Percentiles rank a stretch among this genome's conserved stretches.
phyloP scores from a whole-genome alignment of 2,113 vertebrate genomes.

The Ariopsis seemanni region DNA sequence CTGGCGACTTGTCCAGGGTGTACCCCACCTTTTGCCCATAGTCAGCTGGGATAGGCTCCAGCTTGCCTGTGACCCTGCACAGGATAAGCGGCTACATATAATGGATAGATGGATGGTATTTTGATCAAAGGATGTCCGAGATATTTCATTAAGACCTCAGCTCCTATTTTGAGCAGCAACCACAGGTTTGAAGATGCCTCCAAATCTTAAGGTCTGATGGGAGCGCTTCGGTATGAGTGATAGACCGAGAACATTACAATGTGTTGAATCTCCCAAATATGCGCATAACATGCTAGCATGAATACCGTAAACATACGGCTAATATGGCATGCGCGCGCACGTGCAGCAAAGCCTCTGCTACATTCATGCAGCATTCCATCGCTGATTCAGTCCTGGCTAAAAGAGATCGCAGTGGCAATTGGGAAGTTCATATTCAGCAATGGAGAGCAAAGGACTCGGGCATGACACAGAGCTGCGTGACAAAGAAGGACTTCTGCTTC shows the following conservation, averaged over 20 bases:
- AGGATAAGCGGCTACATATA: too few species aligned
- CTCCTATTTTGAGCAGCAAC: background rate
- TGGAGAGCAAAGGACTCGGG: background rate
- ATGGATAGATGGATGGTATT: too few species aligned
- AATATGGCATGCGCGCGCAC: background rate
- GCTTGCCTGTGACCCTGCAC: too few species aligned
- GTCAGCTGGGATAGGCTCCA: too few species aligned
- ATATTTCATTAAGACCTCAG: too few species aligned
- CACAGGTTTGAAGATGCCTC: background rate
- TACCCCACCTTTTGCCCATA: too few species aligned
- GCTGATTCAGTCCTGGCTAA: background rate
- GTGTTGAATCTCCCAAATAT: background rate
- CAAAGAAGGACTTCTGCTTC: background rate
- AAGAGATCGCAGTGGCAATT: background rate
- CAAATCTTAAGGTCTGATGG: background rate
- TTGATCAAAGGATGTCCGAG: too few species aligned
- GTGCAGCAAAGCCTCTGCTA: background rate
- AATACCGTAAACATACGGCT: background rate
- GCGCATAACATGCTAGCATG: background rate
- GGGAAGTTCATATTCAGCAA: background rate
- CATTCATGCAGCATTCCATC: background rate
- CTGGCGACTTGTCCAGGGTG: too few species aligned
- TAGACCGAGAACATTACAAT: background rate
- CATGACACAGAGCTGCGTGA: background rate
- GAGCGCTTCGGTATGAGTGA: background rate